These are phyloP conservation scores for Phenganax marumi DNA, from an alignment of 92 coral and sea anemone genomes.

Conservation along the genomic window DNA sequence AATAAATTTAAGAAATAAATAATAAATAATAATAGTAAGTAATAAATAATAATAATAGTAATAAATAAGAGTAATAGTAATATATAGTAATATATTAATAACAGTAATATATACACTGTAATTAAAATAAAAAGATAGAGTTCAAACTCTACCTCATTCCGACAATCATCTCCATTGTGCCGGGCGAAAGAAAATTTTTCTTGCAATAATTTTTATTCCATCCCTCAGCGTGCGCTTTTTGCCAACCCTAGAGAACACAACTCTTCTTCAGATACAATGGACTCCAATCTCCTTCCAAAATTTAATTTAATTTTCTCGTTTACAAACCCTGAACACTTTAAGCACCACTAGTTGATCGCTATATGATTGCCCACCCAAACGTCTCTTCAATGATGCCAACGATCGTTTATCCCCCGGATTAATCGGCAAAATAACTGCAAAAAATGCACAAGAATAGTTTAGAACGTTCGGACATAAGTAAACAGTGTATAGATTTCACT, in stretches of 20 bases:
- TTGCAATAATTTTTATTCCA: slow-evolving; percentile 81
- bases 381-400: slow-evolving; percentile 74
- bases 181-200: slow-evolving; percentile 83
- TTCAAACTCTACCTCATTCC: slow-evolving; percentile 72
- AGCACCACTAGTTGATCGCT: slow-evolving; percentile 94
- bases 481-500: background rate
- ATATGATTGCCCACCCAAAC: slow-evolving; percentile 70
- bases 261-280: background rate
- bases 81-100: background rate
- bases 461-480: background rate
- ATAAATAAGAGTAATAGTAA: background rate
- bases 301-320: background rate
- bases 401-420: slow-evolving; percentile 77
- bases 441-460: background rate
- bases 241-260: slow-evolving; percentile 78
- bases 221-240: slow-evolving; percentile 87
- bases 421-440: slow-evolving; percentile 82
- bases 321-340: slow-evolving; percentile 83
- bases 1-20: too few relatives aligned
- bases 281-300: background rate
- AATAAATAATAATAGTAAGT: too few relatives aligned
- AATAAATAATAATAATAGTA: too few relatives aligned
- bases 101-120: background rate
- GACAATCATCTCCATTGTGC: slow-evolving; percentile 94
- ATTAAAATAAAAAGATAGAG: background rate